phyloP scores from a whole-genome alignment of 2,888 invertebrate species.

The Heliconius ethilla region DNA sequence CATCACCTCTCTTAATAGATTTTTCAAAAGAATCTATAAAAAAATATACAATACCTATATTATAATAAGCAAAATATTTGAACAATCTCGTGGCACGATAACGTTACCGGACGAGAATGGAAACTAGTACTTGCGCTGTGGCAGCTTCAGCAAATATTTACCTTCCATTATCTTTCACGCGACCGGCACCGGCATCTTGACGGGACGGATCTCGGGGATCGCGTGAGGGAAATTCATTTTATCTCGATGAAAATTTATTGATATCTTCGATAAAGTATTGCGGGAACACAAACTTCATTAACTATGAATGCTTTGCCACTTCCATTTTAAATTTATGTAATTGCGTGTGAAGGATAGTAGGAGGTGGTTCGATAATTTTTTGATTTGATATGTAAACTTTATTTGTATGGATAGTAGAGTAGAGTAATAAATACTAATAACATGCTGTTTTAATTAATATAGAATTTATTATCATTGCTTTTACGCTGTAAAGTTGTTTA shows the following conservation, averaged over 20 bases:
- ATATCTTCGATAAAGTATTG: slow-evolving; percentile 43
- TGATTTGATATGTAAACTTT: slow-evolving; percentile 12
- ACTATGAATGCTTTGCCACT: slow-evolving; percentile 40
- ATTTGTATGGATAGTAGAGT: slow-evolving; percentile 5
- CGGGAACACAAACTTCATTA: slow-evolving; percentile 41
- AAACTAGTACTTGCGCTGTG: slow-evolving; percentile 46
- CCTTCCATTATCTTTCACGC: slow-evolving; percentile 65
- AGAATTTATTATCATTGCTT: slow-evolving; percentile 1
- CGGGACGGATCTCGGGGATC: slow-evolving; percentile 41
- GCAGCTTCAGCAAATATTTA: slow-evolving; percentile 63
- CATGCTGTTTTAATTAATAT: slow-evolving; percentile 11
- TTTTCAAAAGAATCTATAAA: not conserved
- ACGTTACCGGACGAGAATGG: slow-evolving; percentile 38
- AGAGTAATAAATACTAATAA: slow-evolving; percentile 1
- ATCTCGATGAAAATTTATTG: slow-evolving; percentile 47
- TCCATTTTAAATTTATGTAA: slow-evolving; percentile 37
- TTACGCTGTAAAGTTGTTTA: not conserved
- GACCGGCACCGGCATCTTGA: slow-evolving; percentile 43
- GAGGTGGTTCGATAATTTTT: slow-evolving; percentile 7
- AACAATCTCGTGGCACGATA: slow-evolving; percentile 4
- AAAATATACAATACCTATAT: not conserved
- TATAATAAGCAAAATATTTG: slow-evolving; percentile 44
- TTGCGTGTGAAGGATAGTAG: slow-evolving; percentile 37
- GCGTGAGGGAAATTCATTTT: slow-evolving; percentile 43
- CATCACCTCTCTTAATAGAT: not conserved